These are phyloP conservation scores for Gallinago solitaria DNA, from an alignment of 2,797 vertebrate species.

Conservation along the genomic window DNA sequence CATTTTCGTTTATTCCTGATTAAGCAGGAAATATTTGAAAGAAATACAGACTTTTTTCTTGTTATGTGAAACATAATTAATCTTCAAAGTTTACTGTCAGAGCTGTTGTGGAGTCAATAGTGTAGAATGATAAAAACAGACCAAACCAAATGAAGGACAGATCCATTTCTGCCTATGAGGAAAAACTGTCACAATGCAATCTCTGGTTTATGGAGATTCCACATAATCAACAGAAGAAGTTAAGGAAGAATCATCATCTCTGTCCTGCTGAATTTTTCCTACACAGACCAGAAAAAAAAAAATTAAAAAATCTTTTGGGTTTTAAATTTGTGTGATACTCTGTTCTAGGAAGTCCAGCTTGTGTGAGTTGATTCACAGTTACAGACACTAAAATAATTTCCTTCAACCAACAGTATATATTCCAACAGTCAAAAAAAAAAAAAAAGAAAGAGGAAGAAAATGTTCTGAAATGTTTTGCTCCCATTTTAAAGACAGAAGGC, in stretches of 20 bases:
- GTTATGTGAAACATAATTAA: background rate
- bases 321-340: background rate
- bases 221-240: background rate
- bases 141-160: background rate
- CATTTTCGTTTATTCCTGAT: background rate
- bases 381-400: background rate
- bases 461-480: background rate
- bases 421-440: background rate
- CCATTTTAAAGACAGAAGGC: background rate
- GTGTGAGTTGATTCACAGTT: background rate
- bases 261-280: background rate
- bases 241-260: background rate
- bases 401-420: background rate
- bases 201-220: background rate
- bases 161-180: background rate
- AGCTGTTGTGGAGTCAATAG: background rate
- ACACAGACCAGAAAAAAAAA: background rate
- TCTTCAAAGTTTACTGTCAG: background rate
- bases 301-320: background rate
- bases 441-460: background rate
- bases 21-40: background rate
- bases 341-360: background rate
- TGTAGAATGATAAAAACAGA: background rate
- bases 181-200: background rate
- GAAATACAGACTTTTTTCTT: background rate